Base-by-base conservation (phyloP, 2,113 vertebrate genomes). In the Laterallus jamaicensis region DNA sequence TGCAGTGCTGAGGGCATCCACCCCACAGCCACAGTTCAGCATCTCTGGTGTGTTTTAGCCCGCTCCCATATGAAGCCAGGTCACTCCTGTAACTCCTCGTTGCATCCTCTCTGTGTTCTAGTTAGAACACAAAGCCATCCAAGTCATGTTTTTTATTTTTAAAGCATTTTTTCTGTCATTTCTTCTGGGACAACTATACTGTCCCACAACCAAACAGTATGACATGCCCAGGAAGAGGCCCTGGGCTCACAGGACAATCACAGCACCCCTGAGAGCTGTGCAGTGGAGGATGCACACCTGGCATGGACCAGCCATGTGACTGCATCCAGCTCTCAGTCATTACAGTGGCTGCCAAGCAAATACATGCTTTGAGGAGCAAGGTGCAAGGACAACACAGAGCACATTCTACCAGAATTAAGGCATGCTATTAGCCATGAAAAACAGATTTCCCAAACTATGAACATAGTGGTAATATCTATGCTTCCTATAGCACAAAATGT, bases 251-350 rank as follows among this genome's bases (percentile, higher is more conserved):
- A 22, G 42, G 31, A 44, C 37, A 32, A 22, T 5, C 13, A 11
- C 13, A 54, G 47, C 16, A n/a, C 10, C 68, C 35, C 42, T 3
- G 19, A 50, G 62, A 70, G 11, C 35, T 52, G 56, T 2, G 0
- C 62, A 64, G 2, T 2, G 5, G 37, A 55, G 25, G 42, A 19
- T 9, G 31, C 2, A 1, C 35, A 56, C 15, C 32, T 50, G 54
- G 14, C 52, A 52, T 0, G 8, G 24, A n/a, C 9, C 35, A 40
- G 3, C 20, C 11, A 4, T 14, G 35, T 1, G 1, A 15, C 25
- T 6, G 24, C 37, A 62, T 21, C 29, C 42, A 40, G 18, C 4
- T n/a, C 32, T n/a, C 54, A 8, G 26, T 3, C 50, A 20, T 2
- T 11, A 13, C 4, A 1, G 2, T 7, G 77, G 22, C 54, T 66